Percentiles rank a stretch among this genome's conserved stretches.
These are phyloP conservation scores for Reticulitermes speratus DNA, from an alignment of 1,140 invertebrate genomes.

Conservation along the genomic window DNA sequence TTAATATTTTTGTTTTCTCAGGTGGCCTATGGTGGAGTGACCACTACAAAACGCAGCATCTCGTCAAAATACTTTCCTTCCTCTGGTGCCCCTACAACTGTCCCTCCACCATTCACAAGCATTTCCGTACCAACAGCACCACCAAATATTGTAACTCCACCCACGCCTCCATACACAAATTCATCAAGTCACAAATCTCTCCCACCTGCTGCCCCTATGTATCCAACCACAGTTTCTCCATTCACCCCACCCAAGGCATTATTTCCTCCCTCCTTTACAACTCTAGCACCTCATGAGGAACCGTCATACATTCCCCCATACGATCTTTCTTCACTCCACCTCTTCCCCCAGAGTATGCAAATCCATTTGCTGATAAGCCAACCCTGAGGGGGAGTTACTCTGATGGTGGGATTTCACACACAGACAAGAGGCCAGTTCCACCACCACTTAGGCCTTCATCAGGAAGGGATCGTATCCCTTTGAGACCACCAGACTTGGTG, in stretches of 20 bases:
- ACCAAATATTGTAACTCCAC: constrained; percentile 50
- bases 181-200: neutral
- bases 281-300: constrained; percentile 61
- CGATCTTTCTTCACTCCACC: constrained; percentile 73
- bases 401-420: constrained; percentile 36
- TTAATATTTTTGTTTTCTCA: neutral
- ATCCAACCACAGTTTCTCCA: constrained; percentile 41
- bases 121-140: constrained; percentile 33
- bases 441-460: constrained; percentile 73
- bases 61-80: constrained; percentile 60
- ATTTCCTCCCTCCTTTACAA: constrained; percentile 66
- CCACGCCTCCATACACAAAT: constrained; percentile 38
- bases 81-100: constrained; percentile 56
- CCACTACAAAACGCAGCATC: constrained; percentile 64
- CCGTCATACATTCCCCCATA: constrained; percentile 79
- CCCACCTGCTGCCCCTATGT: constrained; percentile 31
- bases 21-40: constrained; percentile 56
- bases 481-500: constrained; percentile 62
- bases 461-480: constrained; percentile 75
- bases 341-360: constrained; percentile 68
- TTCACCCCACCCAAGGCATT: constrained; percentile 59
- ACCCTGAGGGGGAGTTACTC: constrained; percentile 69
- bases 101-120: constrained; percentile 53
- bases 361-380: constrained; percentile 81
- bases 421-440: constrained; percentile 50